Evolutionary conservation across 2,797 vertebrate species (phyloP), one percentile per base, ranked within the genome.

Genomic region (Catharus ustulatus): DNA sequence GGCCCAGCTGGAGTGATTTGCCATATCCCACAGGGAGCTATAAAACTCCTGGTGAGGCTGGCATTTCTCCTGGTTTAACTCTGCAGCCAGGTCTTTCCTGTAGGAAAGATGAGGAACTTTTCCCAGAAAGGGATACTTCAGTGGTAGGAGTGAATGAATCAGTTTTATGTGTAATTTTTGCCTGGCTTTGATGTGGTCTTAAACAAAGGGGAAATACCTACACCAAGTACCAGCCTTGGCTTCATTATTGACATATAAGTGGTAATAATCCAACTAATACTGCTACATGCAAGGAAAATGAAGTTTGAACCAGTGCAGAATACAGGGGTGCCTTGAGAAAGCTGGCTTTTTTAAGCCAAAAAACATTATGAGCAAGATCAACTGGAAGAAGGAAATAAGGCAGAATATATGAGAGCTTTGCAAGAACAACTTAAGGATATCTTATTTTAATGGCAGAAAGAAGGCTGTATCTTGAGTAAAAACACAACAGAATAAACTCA

Each of bases 1-100:
- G 75, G 83, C 83, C 93, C 91, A 96, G 85, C 83, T 93, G 89
- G 87, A 94, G 63, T 13, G 61, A 79, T 79, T 36, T 90, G 80
- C 67, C 46, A 32, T 84, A 67, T 71, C 80, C 87, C 85, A 74
- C 36, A 38, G 80, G 85, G 83, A 93, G 59, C 87, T 77, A 54
- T 88, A 84, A 76, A 92, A 64, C 61, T 88, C 61, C 66, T 82
- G 91, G 93, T 74, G 71, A 86, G 57, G 55, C 74, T 94, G 89
- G 87, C 67, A 12, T 34, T 82, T 79, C 58, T 94, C 84, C 89
- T 87, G 48, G 48, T 36, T 63, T 43, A 38, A n/a, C 71, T 76
- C 49, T 32, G 59, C 57, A 91, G 85, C 84, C 76, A 91, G 81
- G 51, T 67, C 71, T 57, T 91, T 91, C 64, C 74, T 13, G 8